phyloP scores from a whole-genome alignment of 2,113 vertebrate genomes.

The Gnathonemus echidnorhynchus region DNA sequence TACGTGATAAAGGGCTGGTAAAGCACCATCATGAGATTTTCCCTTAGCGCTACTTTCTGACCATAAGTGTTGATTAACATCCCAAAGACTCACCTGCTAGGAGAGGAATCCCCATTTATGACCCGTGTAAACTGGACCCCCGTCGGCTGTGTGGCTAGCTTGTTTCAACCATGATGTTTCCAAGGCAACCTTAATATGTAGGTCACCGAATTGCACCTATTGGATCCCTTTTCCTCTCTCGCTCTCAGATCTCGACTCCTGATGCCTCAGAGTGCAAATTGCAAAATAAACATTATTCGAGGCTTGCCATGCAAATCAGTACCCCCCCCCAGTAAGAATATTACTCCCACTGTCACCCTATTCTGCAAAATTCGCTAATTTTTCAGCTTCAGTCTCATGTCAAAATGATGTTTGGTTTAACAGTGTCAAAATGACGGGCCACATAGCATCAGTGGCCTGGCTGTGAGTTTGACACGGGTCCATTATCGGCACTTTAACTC shows the following conservation, averaged over 20 bases:
- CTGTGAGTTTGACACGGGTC: not conserved
- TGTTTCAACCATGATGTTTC: conserved; percentile 15
- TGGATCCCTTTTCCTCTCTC: not conserved
- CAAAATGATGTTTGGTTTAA: not conserved
- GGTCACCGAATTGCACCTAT: conserved; percentile 12
- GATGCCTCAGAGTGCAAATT: not conserved
- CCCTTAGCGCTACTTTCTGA: not conserved
- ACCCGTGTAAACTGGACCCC: not conserved
- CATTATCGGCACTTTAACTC: not conserved
- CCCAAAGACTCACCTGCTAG: not conserved
- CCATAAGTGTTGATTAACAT: not conserved
- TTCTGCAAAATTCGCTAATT: not conserved
- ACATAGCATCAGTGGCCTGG: not conserved
- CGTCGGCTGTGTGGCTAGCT: not conserved
- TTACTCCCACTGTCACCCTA: not conserved
- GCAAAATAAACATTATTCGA: not conserved
- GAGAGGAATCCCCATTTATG: not conserved
- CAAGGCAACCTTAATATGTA: conserved; percentile 20
- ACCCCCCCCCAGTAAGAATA: not conserved
- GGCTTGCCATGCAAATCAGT: not conserved
- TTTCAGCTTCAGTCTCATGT: not conserved
- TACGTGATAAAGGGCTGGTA: not conserved
- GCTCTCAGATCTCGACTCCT: not conserved
- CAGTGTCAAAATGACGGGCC: not conserved
- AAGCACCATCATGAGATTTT: not conserved